These are phyloP conservation scores for Polyodon spathula DNA, from an alignment of 2,113 vertebrate genomes.

Conservation along the genomic window DNA sequence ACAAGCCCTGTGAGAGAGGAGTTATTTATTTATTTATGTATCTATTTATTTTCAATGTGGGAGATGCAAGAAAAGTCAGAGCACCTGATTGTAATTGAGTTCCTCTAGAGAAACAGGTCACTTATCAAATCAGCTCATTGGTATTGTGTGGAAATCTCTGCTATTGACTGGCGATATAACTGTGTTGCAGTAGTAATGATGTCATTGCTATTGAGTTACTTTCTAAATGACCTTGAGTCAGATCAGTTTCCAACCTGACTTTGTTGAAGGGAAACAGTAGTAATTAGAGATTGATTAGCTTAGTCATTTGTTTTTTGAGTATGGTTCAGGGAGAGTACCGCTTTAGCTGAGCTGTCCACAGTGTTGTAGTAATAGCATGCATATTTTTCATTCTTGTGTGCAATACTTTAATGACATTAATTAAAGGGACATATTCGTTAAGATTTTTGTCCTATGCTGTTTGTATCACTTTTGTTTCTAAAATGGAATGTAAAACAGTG, in stretches of 20 bases:
- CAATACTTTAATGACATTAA: no score
- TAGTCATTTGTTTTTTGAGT: background rate
- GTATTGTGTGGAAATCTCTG: slow-evolving; percentile 28
- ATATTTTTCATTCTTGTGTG: no score
- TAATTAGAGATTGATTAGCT: background rate
- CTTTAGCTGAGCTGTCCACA: background rate
- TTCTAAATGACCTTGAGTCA: slow-evolving; percentile 58
- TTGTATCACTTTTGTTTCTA: no score
- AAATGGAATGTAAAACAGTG: no score
- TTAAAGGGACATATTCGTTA: no score
- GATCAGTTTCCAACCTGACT: slow-evolving; percentile 10
- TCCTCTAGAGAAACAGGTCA: background rate
- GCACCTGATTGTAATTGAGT: background rate
- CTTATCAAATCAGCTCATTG: slow-evolving; percentile 29
- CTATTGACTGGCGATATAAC: slow-evolving; percentile 59
- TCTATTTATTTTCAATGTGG: slow-evolving; percentile 5
- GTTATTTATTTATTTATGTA: no score
- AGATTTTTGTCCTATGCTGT: no score
- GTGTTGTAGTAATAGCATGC: no score
- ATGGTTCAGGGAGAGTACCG: background rate
- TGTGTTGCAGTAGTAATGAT: slow-evolving; percentile 54
- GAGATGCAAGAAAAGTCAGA: background rate
- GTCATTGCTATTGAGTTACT: slow-evolving; percentile 53
- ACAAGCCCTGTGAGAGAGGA: no score
- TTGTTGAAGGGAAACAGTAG: background rate